Conservation (phyloP, 2,888 invertebrate species). For the Linnaemya tessellans region DNA sequence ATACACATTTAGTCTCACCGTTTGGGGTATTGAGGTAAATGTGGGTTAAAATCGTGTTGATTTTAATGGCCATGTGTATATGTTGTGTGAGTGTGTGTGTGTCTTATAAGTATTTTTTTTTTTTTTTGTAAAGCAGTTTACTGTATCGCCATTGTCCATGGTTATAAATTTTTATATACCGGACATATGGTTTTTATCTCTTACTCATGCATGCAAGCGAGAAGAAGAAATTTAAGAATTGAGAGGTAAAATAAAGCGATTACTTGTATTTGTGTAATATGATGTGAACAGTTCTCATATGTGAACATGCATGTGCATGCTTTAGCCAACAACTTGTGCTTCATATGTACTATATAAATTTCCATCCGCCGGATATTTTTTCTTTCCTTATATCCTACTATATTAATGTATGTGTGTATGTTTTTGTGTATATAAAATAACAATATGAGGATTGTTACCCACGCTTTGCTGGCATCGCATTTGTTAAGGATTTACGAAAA, state of each 20-base stretch:
- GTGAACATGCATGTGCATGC: conserved; percentile 23
- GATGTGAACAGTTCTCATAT: conserved; percentile 27
- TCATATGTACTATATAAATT: conserved; percentile 54
- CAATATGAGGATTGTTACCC: conserved; percentile 3
- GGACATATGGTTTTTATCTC: conserved; percentile 73
- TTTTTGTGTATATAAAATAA: background rate
- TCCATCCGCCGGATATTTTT: conserved; percentile 56
- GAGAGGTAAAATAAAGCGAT: conserved; percentile 40
- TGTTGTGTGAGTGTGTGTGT: background rate
- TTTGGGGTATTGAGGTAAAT: conserved; percentile 52
- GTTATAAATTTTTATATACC: conserved; percentile 71
- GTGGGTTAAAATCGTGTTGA: conserved; percentile 56
- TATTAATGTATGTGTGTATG: too few relatives aligned
- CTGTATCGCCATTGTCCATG: conserved; percentile 37
- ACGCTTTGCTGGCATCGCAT: background rate
- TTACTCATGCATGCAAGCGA: conserved; percentile 37
- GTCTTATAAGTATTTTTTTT: background rate
- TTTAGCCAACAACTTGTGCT: conserved; percentile 14
- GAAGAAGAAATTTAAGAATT: background rate
- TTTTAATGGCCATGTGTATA: background rate
- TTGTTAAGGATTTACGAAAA: conserved; percentile 46
- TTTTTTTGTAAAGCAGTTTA: background rate
- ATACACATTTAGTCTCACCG: background rate
- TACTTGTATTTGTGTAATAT: conserved; percentile 30
- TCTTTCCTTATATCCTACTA: background rate